A percentile compares a stretch with the other conserved stretches of the same genome.
Conservation (phyloP, 1,140 invertebrate species). For the Neodiprion virginianus region DNA sequence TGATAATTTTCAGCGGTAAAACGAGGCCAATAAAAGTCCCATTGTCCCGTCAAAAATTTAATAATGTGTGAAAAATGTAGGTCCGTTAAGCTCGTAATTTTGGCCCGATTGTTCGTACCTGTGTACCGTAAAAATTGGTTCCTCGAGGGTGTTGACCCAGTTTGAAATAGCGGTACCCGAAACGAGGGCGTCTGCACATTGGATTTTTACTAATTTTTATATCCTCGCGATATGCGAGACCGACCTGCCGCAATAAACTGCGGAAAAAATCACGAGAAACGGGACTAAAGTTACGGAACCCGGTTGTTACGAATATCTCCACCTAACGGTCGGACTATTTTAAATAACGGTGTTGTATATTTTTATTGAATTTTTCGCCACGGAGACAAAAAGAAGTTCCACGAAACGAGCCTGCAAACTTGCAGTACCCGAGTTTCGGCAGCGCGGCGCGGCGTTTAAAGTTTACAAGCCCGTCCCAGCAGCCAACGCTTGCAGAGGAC, state of each 20-base stretch:
- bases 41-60: neutral
- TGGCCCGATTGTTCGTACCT: neutral
- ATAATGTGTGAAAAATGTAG: conserved; percentile 7
- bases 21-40: neutral
- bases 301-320: conserved; percentile 35
- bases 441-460: neutral
- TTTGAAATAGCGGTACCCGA: conserved; percentile 26
- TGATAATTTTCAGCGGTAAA: neutral
- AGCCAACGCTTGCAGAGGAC: neutral
- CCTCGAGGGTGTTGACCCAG: conserved; percentile 31
- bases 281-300: conserved; percentile 30
- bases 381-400: neutral
- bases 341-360: conserved; percentile 54
- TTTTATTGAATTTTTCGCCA: conserved; percentile 47
- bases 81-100: conserved; percentile 6
- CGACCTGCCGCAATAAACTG: neutral
- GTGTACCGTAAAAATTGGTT: neutral
- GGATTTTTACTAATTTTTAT: conserved; percentile 44
- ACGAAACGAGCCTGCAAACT: neutral
- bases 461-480: neutral
- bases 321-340: conserved; percentile 49
- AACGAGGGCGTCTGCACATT: neutral
- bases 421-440: neutral
- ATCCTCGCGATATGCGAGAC: conserved; percentile 41
- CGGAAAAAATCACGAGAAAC: conserved; percentile 38